Conservation (phyloP, 2,888 invertebrate species). For the Horisme vitalbata region DNA sequence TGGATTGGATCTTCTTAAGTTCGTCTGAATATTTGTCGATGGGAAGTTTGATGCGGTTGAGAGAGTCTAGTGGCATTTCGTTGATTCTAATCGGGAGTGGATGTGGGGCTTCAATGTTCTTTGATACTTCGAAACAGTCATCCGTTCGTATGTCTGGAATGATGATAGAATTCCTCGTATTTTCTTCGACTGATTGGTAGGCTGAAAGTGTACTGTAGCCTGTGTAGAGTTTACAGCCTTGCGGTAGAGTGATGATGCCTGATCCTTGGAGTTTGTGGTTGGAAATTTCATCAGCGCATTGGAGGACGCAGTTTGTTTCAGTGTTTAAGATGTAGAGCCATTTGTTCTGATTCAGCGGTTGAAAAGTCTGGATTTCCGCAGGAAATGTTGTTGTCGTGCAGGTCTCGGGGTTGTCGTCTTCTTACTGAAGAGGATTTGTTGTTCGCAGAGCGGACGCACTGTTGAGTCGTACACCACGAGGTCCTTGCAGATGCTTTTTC, state of each 20-base stretch:
- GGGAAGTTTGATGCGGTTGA: conserved; percentile 24
- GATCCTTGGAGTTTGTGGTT: background rate
- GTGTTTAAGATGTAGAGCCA: too few relatives aligned
- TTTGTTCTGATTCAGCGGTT: too few relatives aligned
- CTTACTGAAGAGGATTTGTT: too few relatives aligned
- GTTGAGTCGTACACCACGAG: too few relatives aligned
- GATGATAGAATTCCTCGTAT: conserved; percentile 27
- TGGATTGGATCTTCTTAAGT: too few relatives aligned
- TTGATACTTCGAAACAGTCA: conserved; percentile 20
- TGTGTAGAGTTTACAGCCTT: background rate
- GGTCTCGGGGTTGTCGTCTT: too few relatives aligned
- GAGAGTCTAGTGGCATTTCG: conserved; percentile 25
- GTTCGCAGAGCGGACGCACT: too few relatives aligned
- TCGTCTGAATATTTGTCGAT: too few relatives aligned
- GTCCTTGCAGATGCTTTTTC: too few relatives aligned
- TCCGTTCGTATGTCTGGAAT: conserved; percentile 29
- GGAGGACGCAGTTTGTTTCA: background rate
- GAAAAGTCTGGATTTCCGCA: too few relatives aligned
- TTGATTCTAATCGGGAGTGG: conserved; percentile 28
- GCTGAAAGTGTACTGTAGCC: conserved; percentile 33
- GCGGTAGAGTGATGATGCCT: background rate
- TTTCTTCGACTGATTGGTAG: conserved; percentile 18
- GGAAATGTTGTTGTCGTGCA: too few relatives aligned
- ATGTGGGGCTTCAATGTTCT: conserved; percentile 4
- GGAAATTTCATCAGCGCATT: background rate